Evolutionary conservation across 2,113 vertebrate genomes (phyloP).

Genomic region (Paratilapia polleni): DNA sequence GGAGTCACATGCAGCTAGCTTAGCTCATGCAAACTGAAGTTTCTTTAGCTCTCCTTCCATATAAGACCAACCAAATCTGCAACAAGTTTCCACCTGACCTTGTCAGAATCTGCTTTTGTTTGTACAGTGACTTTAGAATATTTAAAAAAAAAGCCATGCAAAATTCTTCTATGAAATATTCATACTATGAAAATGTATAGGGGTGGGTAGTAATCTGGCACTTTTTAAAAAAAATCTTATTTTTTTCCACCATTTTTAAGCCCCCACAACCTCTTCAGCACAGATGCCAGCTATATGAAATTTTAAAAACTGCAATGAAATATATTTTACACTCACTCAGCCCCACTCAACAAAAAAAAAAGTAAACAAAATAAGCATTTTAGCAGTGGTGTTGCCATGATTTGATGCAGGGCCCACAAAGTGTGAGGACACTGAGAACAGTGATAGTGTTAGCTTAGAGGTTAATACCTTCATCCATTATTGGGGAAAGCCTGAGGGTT

Average conservation of each 20-base stretch:
- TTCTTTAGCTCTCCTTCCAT: not conserved
- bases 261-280: not conserved
- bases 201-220: not conserved
- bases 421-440: not conserved
- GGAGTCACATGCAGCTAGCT: not conserved
- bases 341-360: not conserved
- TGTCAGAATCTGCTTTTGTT: no score
- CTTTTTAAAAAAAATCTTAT: not conserved
- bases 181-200: not conserved
- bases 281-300: not conserved
- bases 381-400: no score
- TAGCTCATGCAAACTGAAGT: no score
- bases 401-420: not conserved
- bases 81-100: no score
- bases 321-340: accelerated
- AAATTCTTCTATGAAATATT: not conserved
- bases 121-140: no score
- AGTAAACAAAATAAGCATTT: no score
- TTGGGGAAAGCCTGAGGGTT: not conserved
- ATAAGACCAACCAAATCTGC: no score
- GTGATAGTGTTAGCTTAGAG: conserved; percentile 6
- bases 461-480: conserved; percentile 26
- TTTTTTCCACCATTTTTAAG: not conserved
- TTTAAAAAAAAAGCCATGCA: no score
- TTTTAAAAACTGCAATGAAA: not conserved